Evolutionary conservation across 2,888 invertebrate genomes (phyloP).

Genomic region (Limnephilus lunatus): DNA sequence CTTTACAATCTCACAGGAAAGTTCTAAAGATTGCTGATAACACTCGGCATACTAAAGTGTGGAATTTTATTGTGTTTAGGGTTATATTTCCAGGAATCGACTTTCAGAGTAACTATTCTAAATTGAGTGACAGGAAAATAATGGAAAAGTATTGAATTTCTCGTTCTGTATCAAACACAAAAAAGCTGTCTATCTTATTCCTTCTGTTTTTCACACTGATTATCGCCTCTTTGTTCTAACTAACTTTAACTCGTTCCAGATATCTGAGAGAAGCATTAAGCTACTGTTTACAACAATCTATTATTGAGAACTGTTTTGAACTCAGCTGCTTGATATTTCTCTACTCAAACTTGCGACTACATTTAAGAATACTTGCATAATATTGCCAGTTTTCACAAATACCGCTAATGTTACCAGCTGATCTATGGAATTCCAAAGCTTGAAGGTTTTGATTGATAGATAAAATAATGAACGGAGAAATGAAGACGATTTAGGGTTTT

Average conservation of each 20-base stretch:
- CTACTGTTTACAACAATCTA: background rate
- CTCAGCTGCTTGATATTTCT: too few species aligned
- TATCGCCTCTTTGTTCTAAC: background rate
- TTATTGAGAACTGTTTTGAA: too few species aligned
- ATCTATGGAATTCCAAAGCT: too few species aligned
- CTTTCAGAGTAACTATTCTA: background rate
- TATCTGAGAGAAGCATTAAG: background rate
- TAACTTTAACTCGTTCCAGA: background rate
- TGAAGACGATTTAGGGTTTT: too few species aligned
- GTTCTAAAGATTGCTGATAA: background rate
- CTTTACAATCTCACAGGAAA: background rate
- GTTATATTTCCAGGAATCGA: background rate
- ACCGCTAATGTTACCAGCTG: too few species aligned
- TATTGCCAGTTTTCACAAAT: too few species aligned
- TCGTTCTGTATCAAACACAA: background rate
- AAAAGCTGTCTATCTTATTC: background rate
- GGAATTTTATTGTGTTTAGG: background rate
- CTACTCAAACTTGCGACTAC: too few species aligned
- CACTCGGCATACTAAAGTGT: background rate
- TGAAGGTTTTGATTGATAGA: too few species aligned
- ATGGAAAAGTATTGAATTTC: background rate
- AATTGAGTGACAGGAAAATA: slow-evolving; percentile 2
- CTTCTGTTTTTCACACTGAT: background rate
- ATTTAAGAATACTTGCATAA: too few species aligned
- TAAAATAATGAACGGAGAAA: too few species aligned